A percentile compares a stretch with the other conserved stretches of the same genome.
phyloP scores from a whole-genome alignment of 1,140 invertebrate genomes.

The Diabrotica undecimpunctata region DNA sequence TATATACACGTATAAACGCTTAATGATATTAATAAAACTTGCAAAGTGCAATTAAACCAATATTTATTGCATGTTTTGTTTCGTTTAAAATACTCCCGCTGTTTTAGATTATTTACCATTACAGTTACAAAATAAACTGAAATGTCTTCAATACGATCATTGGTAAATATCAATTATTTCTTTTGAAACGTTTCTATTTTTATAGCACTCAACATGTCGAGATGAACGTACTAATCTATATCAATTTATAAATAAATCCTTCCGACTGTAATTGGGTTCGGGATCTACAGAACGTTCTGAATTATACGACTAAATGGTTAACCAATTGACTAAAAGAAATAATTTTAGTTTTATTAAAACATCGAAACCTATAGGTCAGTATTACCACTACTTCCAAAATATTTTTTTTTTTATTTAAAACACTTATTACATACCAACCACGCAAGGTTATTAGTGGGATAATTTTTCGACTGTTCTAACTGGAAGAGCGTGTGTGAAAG shows the following conservation, averaged over 20 bases:
- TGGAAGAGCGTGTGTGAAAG: too few relatives aligned
- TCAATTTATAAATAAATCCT: slow-evolving; percentile 6
- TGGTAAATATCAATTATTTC: slow-evolving; percentile 5
- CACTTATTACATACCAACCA: too few relatives aligned
- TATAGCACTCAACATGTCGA: slow-evolving; percentile 10
- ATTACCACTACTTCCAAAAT: too few relatives aligned
- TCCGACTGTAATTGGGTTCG: too few relatives aligned
- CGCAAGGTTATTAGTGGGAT: too few relatives aligned
- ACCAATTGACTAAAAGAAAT: too few relatives aligned
- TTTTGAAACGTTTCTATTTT: slow-evolving; percentile 12
- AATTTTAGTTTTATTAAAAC: too few relatives aligned
- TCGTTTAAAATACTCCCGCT: not conserved
- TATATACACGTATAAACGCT: not conserved
- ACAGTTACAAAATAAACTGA: not conserved
- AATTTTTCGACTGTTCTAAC: too few relatives aligned
- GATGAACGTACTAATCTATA: slow-evolving; percentile 12
- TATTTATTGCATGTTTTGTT: not conserved
- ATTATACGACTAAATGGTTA: too few relatives aligned
- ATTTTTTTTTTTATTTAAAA: too few relatives aligned
- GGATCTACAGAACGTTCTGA: too few relatives aligned
- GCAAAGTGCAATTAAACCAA: not conserved
- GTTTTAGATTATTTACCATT: not conserved
- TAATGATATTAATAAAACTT: not conserved
- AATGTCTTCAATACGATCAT: not conserved
- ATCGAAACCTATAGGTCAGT: too few relatives aligned